These are phyloP conservation scores for Platalea minor DNA, from an alignment of 2,797 vertebrate genomes.

Conservation along the genomic window DNA sequence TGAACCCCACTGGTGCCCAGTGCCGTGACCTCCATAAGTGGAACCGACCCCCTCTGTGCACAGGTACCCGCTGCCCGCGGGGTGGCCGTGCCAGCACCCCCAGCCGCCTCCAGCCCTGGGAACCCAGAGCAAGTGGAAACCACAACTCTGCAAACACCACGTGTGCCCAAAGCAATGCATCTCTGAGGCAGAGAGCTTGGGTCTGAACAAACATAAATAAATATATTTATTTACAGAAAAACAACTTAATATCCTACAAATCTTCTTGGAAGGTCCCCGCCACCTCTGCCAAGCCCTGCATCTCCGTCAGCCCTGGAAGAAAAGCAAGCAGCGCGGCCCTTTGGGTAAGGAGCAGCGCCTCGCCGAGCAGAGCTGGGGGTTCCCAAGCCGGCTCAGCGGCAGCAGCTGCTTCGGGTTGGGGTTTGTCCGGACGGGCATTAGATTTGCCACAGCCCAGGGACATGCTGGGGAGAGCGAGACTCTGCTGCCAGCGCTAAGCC, in stretches of 20 bases:
- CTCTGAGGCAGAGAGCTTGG: not conserved
- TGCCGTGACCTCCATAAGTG: not conserved
- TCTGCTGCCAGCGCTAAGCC: not conserved
- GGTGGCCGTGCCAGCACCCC: not conserved
- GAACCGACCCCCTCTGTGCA: not conserved
- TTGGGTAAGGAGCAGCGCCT: not conserved
- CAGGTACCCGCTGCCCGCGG: rapidly evolving
- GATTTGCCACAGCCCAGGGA: not conserved
- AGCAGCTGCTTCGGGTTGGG: not conserved
- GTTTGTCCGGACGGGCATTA: too few species aligned
- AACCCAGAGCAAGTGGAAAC: not conserved
- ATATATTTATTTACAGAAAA: not conserved
- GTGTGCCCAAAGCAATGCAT: not conserved
- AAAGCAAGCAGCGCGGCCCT: not conserved
- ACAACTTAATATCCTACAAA: not conserved
- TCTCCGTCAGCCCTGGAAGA: not conserved
- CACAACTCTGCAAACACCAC: rapidly evolving
- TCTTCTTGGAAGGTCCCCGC: too few species aligned
- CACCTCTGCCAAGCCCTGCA: not conserved
- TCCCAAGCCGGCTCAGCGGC: not conserved
- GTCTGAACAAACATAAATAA: not conserved
- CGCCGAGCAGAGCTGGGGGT: not conserved
- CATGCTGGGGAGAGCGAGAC: rapidly evolving
- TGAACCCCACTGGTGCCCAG: too few species aligned
- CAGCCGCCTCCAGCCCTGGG: not conserved